Evolutionary conservation across 2,888 invertebrate species (phyloP).

Genomic region (Thymelicus lineola): DNA sequence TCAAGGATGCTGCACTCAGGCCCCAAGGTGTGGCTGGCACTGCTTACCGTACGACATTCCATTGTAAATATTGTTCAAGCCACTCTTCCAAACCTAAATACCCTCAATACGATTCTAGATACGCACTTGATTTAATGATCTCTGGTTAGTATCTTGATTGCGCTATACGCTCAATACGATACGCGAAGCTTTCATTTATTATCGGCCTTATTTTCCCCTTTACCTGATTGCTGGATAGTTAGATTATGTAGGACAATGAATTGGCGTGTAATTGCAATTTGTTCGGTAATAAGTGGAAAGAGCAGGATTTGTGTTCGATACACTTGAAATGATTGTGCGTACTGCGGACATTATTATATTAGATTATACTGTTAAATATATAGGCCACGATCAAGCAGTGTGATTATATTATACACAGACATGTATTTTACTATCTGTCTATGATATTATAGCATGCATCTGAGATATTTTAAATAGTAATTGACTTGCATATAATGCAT

Average conservation of each 20-base stretch:
- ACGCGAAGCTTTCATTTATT: constrained; percentile 13
- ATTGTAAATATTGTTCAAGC: constrained; percentile 52
- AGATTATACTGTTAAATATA: too few relatives aligned
- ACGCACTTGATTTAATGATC: constrained; percentile 35
- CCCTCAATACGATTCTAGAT: constrained; percentile 30
- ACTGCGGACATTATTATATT: too few relatives aligned
- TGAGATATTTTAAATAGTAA: too few relatives aligned
- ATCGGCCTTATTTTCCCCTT: constrained; percentile 9
- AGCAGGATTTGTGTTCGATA: constrained; percentile 10
- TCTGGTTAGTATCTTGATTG: constrained; percentile 21
- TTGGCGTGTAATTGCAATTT: constrained; percentile 33
- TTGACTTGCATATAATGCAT: too few relatives aligned
- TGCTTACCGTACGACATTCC: constrained; percentile 69
- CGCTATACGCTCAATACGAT: constrained; percentile 4
- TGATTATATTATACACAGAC: too few relatives aligned
- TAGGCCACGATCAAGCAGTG: too few relatives aligned
- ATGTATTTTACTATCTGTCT: too few relatives aligned
- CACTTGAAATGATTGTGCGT: background rate
- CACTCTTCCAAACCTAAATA: constrained; percentile 49
- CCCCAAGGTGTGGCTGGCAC: constrained; percentile 67
- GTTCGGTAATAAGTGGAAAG: constrained; percentile 4
- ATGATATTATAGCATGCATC: too few relatives aligned
- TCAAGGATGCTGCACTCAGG: constrained; percentile 81
- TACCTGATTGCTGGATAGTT: constrained; percentile 6
- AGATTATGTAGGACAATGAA: constrained; percentile 23